Percentiles rank a stretch among this genome's conserved stretches.
phyloP scores from a whole-genome alignment of 2,888 invertebrate genomes.

The Glaucopsyche alexis region DNA sequence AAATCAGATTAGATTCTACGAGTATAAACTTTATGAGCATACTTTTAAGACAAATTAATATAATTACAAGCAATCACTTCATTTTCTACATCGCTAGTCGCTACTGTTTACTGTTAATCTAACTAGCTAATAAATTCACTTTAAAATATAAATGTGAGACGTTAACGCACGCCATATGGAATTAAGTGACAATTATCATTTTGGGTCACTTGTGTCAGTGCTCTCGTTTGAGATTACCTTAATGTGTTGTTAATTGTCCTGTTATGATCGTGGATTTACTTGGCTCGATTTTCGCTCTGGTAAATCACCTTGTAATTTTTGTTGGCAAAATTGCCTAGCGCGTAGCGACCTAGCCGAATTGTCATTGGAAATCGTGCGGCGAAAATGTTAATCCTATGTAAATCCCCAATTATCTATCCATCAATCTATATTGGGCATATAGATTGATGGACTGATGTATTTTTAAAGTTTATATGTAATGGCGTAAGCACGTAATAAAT shows the following conservation, averaged over 20 bases:
- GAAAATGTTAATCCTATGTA: too few species aligned
- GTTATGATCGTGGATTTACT: neutral
- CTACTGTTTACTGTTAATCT: neutral
- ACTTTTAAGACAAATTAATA: neutral
- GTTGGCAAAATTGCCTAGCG: too few species aligned
- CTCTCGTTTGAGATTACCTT: constrained; percentile 18
- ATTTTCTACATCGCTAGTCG: neutral
- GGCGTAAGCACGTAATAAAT: too few species aligned
- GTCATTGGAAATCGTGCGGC: too few species aligned
- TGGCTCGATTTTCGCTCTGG: neutral
- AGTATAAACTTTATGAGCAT: neutral
- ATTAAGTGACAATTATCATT: constrained; percentile 24
- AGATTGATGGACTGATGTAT: neutral
- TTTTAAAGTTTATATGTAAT: neutral
- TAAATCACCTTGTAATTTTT: neutral
- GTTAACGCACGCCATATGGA: constrained; percentile 1
- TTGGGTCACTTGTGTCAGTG: constrained; percentile 22
- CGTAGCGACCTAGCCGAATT: too few species aligned
- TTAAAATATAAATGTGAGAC: neutral
- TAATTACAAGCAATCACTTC: neutral
- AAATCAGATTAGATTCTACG: too few species aligned
- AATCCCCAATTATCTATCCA: too few species aligned
- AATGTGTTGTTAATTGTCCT: constrained; percentile 21
- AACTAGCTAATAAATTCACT: neutral
- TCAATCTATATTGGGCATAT: too few species aligned